These are phyloP conservation scores for Callosobruchus maculatus DNA, from an alignment of 2,888 invertebrate species.

Conservation along the genomic window DNA sequence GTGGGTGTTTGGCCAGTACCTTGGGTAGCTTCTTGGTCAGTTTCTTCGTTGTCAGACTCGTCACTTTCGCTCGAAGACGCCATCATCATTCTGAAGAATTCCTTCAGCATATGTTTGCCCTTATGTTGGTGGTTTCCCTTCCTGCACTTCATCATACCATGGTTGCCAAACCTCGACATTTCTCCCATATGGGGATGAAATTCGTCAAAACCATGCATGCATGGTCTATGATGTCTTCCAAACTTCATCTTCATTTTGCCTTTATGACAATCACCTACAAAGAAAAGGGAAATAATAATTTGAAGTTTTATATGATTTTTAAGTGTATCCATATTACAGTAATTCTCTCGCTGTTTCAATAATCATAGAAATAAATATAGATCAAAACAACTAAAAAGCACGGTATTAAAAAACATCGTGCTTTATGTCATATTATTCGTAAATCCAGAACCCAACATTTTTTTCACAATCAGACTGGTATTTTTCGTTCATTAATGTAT, in stretches of 20 bases:
- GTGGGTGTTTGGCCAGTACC: neutral
- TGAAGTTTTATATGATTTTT: no score
- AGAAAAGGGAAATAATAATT: no score
- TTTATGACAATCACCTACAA: neutral
- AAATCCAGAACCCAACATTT: no score
- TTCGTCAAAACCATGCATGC: neutral
- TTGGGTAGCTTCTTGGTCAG: neutral
- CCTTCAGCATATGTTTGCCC: neutral
- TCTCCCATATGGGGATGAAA: neutral
- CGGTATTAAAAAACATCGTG: no score
- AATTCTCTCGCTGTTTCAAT: no score
- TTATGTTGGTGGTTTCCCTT: neutral
- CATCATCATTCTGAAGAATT: neutral
- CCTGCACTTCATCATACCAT: neutral
- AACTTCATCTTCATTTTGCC: neutral
- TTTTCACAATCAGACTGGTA: no score
- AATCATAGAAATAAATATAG: no score
- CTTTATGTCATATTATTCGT: no score
- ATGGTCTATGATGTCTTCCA: neutral
- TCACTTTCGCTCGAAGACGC: neutral
- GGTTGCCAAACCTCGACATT: no score
- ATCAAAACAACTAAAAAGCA: no score
- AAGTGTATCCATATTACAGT: no score
- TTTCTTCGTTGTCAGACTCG: neutral
- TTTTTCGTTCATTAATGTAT: no score